Base-by-base conservation (phyloP, 2,113 vertebrate species). In the Pachycephala philippinensis region DNA sequence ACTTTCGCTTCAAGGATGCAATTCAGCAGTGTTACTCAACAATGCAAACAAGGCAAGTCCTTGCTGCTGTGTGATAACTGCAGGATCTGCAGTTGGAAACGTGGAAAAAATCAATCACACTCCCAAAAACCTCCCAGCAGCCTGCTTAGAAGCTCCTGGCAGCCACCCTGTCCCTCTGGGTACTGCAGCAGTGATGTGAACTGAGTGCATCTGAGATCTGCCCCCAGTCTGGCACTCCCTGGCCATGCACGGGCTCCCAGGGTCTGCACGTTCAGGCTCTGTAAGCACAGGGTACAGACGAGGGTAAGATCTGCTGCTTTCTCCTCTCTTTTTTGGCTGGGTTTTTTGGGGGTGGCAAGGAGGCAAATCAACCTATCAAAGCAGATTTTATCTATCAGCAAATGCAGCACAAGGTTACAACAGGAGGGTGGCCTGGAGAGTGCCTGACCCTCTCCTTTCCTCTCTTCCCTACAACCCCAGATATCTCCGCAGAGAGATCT, bases 61-160 rank as follows among this genome's bases (percentile, higher is more conserved):
- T 1, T 0, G 0, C 6, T 21, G 21, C 30, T 56, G 13, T 5
- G 0, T 2, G 2, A 3, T 7, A n/a, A 40, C 12, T 23, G 19
- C 60, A 30, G 31, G 15, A 28, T 13, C 3, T 16, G 37, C 57
- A 45, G 47, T 4, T 28, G 35, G 7, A 69, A 65, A 24, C 15
- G 3, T 0, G 4, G 11, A 0, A 7, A 52, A 37, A 59, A 42
- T 19, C 33, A 39, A 3, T 11, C 37, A 40, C 5, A 7, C 1
- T 3, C 4, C 6, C 15, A 12, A 20, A 52, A 65, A 9, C 13
- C 26, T 35, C 11, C 19, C 31, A 30, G 61, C 13, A 53, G 10
- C 5, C 6, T 49, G 19, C 40, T 27, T 11, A 16, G 0, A 2
- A 14, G 13, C 11, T 11, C 7, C 15, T 21, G 26, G 40, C 11